phyloP scores from a whole-genome alignment of 2,797 vertebrate species.

The Danionella dracula region DNA sequence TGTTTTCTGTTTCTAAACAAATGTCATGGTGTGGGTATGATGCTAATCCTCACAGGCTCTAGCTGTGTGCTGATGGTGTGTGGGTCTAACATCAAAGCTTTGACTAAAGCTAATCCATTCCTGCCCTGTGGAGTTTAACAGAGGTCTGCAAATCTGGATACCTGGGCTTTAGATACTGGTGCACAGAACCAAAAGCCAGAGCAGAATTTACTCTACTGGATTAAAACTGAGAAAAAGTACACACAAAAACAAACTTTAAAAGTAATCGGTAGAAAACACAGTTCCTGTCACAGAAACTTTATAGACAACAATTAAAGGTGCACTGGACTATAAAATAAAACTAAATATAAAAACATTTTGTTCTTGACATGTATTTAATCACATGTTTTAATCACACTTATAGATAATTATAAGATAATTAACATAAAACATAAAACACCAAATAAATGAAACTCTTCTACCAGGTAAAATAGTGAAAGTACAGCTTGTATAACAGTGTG shows the following conservation, averaged over 20 bases:
- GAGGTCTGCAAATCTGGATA: constrained; percentile 45
- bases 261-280: constrained; percentile 5
- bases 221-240: constrained; percentile 64
- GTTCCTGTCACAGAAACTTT: not conserved
- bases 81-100: constrained; percentile 63
- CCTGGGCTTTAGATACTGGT: constrained; percentile 50
- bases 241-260: no score
- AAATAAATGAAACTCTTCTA: no score
- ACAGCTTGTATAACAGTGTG: no score
- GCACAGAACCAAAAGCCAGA: no score
- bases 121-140: constrained; percentile 56
- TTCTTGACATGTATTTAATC: no score
- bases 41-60: constrained; percentile 50
- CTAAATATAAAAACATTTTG: not conserved
- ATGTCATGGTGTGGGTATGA: constrained; percentile 42
- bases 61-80: constrained; percentile 47
- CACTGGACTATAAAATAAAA: no score
- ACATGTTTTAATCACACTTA: no score
- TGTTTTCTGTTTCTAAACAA: constrained; percentile 10
- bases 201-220: constrained; percentile 56
- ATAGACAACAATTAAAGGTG: not conserved
- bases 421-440: no score
- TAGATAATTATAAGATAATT: no score
- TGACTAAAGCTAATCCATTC: constrained; percentile 51
- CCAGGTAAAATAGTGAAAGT: no score